Evolutionary conservation across 2,888 invertebrate genomes (phyloP).

Genomic region (Tribolium freemani): DNA sequence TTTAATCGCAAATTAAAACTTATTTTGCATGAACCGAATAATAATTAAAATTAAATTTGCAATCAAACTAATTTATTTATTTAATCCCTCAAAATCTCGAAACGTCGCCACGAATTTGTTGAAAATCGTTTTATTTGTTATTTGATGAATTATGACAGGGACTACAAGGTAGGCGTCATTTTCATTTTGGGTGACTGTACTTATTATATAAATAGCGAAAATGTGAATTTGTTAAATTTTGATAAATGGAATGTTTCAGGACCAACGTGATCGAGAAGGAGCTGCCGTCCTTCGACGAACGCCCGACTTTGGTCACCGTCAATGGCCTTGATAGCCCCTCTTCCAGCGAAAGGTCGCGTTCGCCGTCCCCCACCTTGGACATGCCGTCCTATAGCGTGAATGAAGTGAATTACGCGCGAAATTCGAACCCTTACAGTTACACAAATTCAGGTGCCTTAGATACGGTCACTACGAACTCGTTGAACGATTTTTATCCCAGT

Average conservation of each 20-base stretch:
- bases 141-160: no score
- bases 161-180: no score
- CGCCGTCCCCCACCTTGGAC: slow-evolving; percentile 64
- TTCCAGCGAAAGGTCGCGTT: slow-evolving; percentile 60
- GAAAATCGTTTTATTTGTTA: no score
- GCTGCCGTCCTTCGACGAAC: slow-evolving; percentile 60
- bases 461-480: slow-evolving; percentile 49
- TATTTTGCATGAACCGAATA: no score
- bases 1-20: no score
- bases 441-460: slow-evolving; percentile 35
- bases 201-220: no score
- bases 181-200: no score
- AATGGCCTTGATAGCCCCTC: slow-evolving; percentile 63
- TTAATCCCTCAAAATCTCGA: no score
- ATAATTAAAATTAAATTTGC: no score
- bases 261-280: slow-evolving; percentile 60
- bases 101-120: no score
- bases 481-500: slow-evolving; percentile 54
- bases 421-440: slow-evolving; percentile 24
- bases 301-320: slow-evolving; percentile 52
- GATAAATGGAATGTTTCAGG: slow-evolving; percentile 57
- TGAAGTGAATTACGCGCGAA: slow-evolving; percentile 53
- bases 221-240: no score
- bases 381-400: slow-evolving; percentile 60
- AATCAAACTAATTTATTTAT: no score